Conservation (phyloP, 2,113 vertebrate genomes). For the Cricetomys ansorgei region DNA sequence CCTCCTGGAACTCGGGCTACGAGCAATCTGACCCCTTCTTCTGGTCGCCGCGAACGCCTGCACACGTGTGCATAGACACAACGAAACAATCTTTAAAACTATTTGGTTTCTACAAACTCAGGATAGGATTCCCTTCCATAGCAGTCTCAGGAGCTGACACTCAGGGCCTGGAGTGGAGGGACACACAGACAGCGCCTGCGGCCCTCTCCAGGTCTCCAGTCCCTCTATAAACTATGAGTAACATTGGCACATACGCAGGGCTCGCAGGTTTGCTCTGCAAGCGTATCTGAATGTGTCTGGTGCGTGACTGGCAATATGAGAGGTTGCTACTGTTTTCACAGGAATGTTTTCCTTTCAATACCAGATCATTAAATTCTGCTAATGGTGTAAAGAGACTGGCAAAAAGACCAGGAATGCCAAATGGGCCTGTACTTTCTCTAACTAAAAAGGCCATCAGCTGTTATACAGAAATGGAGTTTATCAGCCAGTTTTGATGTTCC, state of each 20-base stretch:
- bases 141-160: background rate
- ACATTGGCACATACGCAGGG: background rate
- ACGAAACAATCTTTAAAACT: background rate
- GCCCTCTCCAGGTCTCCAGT: background rate
- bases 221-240: background rate
- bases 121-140: background rate
- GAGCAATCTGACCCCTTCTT: background rate
- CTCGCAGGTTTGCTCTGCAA: background rate
- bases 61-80: background rate
- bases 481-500: background rate
- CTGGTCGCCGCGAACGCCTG: background rate
- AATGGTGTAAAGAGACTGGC: background rate
- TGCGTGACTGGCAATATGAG: background rate
- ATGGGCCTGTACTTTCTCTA: slow-evolving; percentile 20
- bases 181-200: background rate
- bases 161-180: no score
- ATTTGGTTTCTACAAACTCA: background rate
- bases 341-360: background rate
- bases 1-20: background rate
- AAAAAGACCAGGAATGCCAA: background rate
- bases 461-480: background rate
- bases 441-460: background rate
- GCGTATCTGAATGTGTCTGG: background rate
- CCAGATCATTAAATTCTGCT: background rate
- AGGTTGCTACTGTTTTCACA: background rate